Percentiles rank a stretch among this genome's conserved stretches.
Evolutionary conservation across 2,113 vertebrate species (phyloP).

Genomic region (Cynoglossus semilaevis): DNA sequence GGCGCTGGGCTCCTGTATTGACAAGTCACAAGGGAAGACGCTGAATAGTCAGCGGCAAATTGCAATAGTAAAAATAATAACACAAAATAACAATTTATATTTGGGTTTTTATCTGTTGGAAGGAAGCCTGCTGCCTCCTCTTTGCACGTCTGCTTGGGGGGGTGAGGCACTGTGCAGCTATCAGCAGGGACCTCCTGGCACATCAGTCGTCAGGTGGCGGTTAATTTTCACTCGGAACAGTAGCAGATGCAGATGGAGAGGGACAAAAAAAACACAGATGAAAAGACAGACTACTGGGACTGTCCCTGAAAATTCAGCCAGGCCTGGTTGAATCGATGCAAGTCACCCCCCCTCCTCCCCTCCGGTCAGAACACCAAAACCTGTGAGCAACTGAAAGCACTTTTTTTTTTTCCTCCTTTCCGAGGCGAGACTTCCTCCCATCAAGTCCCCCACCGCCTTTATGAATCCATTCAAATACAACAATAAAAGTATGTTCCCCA

Average conservation of each 20-base stretch:
- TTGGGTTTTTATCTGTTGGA: conserved; percentile 60
- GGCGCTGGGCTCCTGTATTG: conserved; percentile 61
- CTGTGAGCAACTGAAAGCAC: conserved; percentile 43
- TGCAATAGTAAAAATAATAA: conserved; percentile 48
- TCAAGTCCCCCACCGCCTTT: conserved; percentile 44
- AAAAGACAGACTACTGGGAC: conserved; percentile 41
- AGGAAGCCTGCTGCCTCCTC: conserved; percentile 55
- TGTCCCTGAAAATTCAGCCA: conserved; percentile 23
- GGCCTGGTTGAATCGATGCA: conserved; percentile 48
- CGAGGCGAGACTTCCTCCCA: conserved; percentile 48
- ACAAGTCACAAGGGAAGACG: conserved; percentile 45
- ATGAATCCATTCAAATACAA: conserved; percentile 62
- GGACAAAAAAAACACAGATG: conserved; percentile 47
- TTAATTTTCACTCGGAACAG: conserved; percentile 55
- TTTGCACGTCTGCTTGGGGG: conserved; percentile 38
- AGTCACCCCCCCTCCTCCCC: too few species aligned
- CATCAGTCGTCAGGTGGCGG: conserved; percentile 49
- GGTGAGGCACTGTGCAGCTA: conserved; percentile 50
- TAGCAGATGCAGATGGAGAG: conserved; percentile 47
- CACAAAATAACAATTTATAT: conserved; percentile 64
- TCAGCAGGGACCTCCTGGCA: conserved; percentile 45
- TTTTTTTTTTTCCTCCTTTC: conserved; percentile 43
- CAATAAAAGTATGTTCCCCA: conserved; percentile 51
- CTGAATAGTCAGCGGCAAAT: conserved; percentile 34
- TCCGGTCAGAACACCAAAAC: conserved; percentile 54